These are phyloP conservation scores for Plagodis dolabraria DNA, from an alignment of 2,888 invertebrate species.

Conservation along the genomic window DNA sequence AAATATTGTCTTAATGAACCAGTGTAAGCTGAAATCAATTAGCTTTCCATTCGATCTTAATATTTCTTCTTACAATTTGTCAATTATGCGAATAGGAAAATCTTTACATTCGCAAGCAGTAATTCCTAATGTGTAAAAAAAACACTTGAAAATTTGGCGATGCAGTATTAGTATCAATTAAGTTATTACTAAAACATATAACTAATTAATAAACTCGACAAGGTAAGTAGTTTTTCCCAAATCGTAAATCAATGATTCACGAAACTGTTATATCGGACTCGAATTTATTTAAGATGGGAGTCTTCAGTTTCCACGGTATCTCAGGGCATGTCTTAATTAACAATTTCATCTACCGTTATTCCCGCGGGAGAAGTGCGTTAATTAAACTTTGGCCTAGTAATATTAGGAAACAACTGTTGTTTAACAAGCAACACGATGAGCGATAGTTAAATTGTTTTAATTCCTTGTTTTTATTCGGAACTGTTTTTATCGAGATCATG, in stretches of 20 bases:
- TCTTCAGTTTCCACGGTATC: conserved; percentile 35
- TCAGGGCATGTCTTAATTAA: conserved; percentile 38
- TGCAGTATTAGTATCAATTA: no score
- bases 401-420: conserved; percentile 14
- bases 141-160: no score
- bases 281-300: conserved; percentile 37
- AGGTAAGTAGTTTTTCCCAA: not conserved
- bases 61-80: no score
- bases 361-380: conserved; percentile 23
- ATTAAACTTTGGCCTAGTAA: conserved; percentile 22
- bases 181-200: not conserved
- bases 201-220: not conserved
- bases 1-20: not conserved
- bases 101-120: no score
- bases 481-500: no score
- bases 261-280: conserved; percentile 9
- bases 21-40: no score
- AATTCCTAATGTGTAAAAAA: no score
- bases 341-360: conserved; percentile 18
- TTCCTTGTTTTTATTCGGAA: no score
- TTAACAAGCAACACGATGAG: not conserved
- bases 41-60: no score
- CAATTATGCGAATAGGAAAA: no score
- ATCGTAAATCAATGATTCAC: not conserved
- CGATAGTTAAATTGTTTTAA: no score